Percentiles rank a stretch among this genome's conserved stretches.
Evolutionary conservation across 2,888 invertebrate genomes (phyloP).

Genomic region (Chymomyza procnemis): DNA sequence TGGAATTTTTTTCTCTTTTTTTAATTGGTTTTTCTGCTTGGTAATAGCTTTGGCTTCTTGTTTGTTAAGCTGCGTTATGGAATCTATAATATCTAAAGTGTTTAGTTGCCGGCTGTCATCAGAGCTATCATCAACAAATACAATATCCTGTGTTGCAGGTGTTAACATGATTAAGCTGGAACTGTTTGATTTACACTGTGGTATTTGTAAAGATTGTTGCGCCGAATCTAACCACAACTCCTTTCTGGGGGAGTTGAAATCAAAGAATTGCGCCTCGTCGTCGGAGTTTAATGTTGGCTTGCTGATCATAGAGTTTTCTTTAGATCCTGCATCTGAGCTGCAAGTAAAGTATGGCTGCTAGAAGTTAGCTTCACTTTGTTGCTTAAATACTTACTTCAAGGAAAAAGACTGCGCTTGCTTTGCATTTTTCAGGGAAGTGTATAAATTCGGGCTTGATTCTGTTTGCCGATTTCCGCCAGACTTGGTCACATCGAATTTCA

Average conservation of each 20-base stretch:
- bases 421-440: slow-evolving; percentile 40
- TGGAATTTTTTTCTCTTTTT: background rate
- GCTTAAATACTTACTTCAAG: slow-evolving; percentile 49
- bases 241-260: background rate
- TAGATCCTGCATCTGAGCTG: background rate
- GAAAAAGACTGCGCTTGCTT: slow-evolving; percentile 53
- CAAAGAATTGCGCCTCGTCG: background rate
- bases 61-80: slow-evolving; percentile 51
- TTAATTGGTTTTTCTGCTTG: background rate
- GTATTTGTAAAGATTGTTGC: slow-evolving; percentile 18
- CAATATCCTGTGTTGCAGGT: slow-evolving; percentile 74
- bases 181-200: slow-evolving; percentile 25
- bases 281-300: slow-evolving; percentile 5
- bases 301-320: slow-evolving; percentile 23
- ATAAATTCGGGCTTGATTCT: slow-evolving; percentile 68
- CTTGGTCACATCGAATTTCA: slow-evolving; percentile 48
- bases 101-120: slow-evolving; percentile 41
- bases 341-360: background rate
- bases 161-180: slow-evolving; percentile 72
- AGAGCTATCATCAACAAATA: slow-evolving; percentile 71
- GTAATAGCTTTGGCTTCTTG: slow-evolving; percentile 50
- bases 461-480: slow-evolving; percentile 61
- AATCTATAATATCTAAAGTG: slow-evolving; percentile 66
- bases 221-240: background rate
- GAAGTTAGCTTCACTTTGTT: background rate